Percentiles rank a stretch among this genome's conserved stretches.
These are phyloP conservation scores for Mesorhabditis belari DNA, from an alignment of 2,888 invertebrate species.

Conservation along the genomic window DNA sequence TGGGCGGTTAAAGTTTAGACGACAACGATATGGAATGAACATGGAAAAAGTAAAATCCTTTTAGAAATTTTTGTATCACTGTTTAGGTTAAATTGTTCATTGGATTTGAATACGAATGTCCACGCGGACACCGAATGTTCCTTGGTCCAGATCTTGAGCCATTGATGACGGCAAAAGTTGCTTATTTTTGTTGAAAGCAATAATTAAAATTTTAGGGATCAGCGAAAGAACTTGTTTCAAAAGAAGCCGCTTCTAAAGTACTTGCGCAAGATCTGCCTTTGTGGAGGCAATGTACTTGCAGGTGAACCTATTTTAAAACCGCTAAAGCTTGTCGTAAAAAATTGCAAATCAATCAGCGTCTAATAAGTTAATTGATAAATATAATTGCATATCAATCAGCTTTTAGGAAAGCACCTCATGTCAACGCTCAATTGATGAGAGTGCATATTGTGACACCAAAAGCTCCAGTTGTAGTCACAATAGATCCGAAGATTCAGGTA, in stretches of 20 bases:
- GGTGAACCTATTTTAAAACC: no score
- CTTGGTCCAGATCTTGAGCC: constrained; percentile 54
- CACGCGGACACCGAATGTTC: constrained; percentile 91
- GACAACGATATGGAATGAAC: constrained; percentile 2
- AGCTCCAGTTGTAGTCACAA: constrained; percentile 78
- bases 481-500: constrained; percentile 70
- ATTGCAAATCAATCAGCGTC: no score
- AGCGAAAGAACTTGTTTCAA: constrained; percentile 66
- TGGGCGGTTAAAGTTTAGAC: constrained; percentile 1
- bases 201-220: constrained; percentile 61
- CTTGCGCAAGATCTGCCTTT: constrained; percentile 81
- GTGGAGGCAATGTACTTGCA: constrained; percentile 77
- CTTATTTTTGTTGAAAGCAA: no score
- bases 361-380: no score
- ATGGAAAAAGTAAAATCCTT: neutral
- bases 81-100: constrained; percentile 63
- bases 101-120: constrained; percentile 94
- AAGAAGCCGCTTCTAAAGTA: neutral
- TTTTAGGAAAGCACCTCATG: constrained; percentile 51
- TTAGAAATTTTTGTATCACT: neutral
- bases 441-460: constrained; percentile 81
- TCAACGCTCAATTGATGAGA: constrained; percentile 65
- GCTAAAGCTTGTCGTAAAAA: no score
- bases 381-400: constrained; percentile 17
- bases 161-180: constrained; percentile 11